Conservation (phyloP, 2,797 vertebrate genomes). For the Streptopelia turtur region DNA sequence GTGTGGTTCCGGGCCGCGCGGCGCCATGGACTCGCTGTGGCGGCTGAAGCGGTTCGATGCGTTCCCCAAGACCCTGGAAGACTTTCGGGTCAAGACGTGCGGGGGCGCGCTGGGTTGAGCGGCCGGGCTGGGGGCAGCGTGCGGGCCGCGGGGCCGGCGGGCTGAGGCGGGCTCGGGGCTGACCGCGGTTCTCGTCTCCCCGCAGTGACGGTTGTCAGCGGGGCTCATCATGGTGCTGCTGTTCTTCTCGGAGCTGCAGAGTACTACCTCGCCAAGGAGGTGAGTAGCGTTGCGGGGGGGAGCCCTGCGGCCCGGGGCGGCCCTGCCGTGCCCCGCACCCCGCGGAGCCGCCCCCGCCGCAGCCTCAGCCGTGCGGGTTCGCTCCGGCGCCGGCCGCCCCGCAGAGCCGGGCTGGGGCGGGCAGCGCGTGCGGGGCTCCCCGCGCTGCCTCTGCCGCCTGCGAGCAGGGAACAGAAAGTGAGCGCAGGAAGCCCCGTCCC, state of each 20-base stretch:
- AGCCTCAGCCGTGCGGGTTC: no score
- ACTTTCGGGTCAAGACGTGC: constrained; percentile 96
- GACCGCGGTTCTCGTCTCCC: background rate
- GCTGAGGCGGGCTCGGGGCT: background rate
- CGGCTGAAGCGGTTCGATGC: constrained; percentile 94
- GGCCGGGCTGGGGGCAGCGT: no score
- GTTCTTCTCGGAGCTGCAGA: constrained; percentile 95
- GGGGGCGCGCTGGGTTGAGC: constrained; percentile 90
- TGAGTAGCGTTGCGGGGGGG: constrained; percentile 59
- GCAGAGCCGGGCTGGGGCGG: no score
- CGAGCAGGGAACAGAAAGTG: no score
- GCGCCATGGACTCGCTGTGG: constrained; percentile 88
- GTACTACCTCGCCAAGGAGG: constrained; percentile 98
- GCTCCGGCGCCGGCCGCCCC: no score
- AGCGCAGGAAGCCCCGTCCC: background rate
- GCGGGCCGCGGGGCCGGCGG: background rate
- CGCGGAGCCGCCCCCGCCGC: no score
- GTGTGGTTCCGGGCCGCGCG: background rate
- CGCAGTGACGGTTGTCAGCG: constrained; percentile 93
- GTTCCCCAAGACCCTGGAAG: constrained; percentile 96
- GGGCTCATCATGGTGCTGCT: constrained; percentile 94
- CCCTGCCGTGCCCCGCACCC: background rate
- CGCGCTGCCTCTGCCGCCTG: no score
- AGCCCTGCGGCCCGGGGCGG: no score
- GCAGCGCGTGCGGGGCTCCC: no score